Evolutionary conservation across 2,888 invertebrate genomes (phyloP).

Genomic region (Physocephala rufipes): DNA sequence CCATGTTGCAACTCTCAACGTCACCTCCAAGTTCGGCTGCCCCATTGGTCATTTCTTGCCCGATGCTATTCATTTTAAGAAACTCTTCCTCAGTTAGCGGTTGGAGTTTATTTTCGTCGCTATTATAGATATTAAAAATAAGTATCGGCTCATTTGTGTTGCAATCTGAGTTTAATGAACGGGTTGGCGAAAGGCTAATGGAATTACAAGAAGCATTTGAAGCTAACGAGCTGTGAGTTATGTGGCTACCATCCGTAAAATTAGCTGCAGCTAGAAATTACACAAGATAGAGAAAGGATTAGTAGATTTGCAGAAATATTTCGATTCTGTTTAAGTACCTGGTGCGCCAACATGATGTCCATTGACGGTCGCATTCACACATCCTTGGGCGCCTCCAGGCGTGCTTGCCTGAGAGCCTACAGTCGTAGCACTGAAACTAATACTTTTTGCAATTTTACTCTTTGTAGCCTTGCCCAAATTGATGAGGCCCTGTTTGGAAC

Average conservation of each 20-base stretch:
- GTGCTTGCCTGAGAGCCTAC: too few relatives aligned
- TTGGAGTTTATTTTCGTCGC: slow-evolving; percentile 72
- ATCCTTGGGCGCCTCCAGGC: slow-evolving; percentile 20
- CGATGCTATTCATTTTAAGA: slow-evolving; percentile 64
- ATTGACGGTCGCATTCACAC: slow-evolving; percentile 35
- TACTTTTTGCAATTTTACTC: slow-evolving; percentile 62
- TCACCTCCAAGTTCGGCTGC: slow-evolving; percentile 42
- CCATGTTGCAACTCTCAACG: slow-evolving; percentile 55
- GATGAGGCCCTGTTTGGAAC: slow-evolving; percentile 58
- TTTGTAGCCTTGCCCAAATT: slow-evolving; percentile 63
- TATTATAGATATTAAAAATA: slow-evolving; percentile 74
- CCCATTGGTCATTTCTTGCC: slow-evolving; percentile 57
- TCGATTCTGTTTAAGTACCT: slow-evolving; percentile 10
- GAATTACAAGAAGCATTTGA: slow-evolving; percentile 38
- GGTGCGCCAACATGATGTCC: neutral
- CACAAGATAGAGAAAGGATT: neutral
- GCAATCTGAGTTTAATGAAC: slow-evolving; percentile 44
- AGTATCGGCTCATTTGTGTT: slow-evolving; percentile 69
- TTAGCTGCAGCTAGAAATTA: neutral
- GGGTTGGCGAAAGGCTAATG: slow-evolving; percentile 51
- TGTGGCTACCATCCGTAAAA: slow-evolving; percentile 7
- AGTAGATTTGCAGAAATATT: neutral
- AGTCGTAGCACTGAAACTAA: slow-evolving; percentile 54
- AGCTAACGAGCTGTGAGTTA: neutral
- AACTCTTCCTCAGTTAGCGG: slow-evolving; percentile 76